phyloP scores from a whole-genome alignment of 2,888 invertebrate genomes.

The Alloscopus bannaensis region DNA sequence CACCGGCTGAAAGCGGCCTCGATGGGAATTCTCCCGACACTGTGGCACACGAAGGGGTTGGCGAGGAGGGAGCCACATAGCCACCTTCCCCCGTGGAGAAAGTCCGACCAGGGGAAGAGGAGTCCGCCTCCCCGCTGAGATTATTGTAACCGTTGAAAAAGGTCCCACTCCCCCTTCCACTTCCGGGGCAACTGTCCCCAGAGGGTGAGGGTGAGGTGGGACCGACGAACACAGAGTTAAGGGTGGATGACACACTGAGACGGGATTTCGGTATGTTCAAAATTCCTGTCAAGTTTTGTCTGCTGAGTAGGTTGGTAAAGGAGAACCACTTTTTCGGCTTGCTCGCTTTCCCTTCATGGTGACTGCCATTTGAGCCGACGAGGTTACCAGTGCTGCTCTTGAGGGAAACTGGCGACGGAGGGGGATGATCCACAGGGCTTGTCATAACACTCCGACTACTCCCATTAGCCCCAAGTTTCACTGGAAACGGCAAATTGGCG shows the following conservation, averaged over 20 bases:
- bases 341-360: conserved; percentile 20
- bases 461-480: conserved; percentile 62
- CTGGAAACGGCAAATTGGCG: conserved; percentile 49
- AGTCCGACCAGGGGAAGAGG: conserved; percentile 14
- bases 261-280: conserved; percentile 70
- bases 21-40: conserved; percentile 68
- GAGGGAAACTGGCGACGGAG: conserved; percentile 58
- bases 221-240: conserved; percentile 70
- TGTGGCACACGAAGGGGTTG: conserved; percentile 69
- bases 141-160: conserved; percentile 60
- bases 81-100: conserved; percentile 18
- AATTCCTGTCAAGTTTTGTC: conserved; percentile 70
- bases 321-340: conserved; percentile 73
- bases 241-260: conserved; percentile 71
- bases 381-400: conserved; percentile 49
- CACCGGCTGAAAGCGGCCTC: conserved; percentile 59
- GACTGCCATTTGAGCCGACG: conserved; percentile 24
- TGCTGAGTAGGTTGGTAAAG: conserved; percentile 71
- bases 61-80: conserved; percentile 56
- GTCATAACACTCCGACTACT: conserved; percentile 68
- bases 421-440: conserved; percentile 65
- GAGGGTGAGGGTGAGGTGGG: conserved; percentile 63
- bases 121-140: conserved; percentile 40
- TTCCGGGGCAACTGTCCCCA: conserved; percentile 53
- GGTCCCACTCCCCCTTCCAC: conserved; percentile 39